A percentile compares a stretch with the other conserved stretches of the same genome.
These are phyloP conservation scores for Triplophysa tibetana DNA, from an alignment of 2,113 vertebrate species.

Conservation along the genomic window DNA sequence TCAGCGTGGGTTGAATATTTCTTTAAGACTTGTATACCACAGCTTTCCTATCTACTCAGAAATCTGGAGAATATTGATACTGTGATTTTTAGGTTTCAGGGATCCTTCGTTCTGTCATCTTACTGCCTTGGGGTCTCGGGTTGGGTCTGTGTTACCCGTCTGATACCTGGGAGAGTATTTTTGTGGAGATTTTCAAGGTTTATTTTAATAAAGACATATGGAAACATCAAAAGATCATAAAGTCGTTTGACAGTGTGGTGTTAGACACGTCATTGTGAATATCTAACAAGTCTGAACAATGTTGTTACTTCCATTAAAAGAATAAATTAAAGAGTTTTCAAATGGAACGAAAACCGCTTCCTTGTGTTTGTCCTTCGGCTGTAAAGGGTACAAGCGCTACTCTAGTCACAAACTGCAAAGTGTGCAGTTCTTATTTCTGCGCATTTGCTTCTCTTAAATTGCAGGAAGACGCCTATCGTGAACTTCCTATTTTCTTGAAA, in stretches of 20 bases:
- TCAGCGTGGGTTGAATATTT: neutral
- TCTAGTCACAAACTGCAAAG: neutral
- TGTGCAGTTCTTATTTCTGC: too few relatives aligned
- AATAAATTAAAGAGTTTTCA: slow-evolving; percentile 48
- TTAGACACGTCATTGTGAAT: slow-evolving; percentile 37
- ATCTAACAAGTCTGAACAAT: slow-evolving; percentile 39
- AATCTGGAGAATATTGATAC: slow-evolving; percentile 33
- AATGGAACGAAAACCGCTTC: slow-evolving; percentile 32
- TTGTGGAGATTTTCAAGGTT: slow-evolving; percentile 14
- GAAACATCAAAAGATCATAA: slow-evolving; percentile 29
- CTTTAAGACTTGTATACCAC: neutral
- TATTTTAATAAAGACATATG: slow-evolving; percentile 46
- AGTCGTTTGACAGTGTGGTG: slow-evolving; percentile 48
- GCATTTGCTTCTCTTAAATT: too few relatives aligned
- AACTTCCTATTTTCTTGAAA: too few relatives aligned
- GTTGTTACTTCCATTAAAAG: slow-evolving; percentile 45
- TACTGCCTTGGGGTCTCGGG: slow-evolving; percentile 4
- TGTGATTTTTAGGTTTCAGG: slow-evolving; percentile 46
- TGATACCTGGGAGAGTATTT: slow-evolving; percentile 21
- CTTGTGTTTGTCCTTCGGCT: neutral
- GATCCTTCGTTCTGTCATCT: slow-evolving; percentile 8
- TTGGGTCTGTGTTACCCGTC: neutral
- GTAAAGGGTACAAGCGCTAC: too few relatives aligned
- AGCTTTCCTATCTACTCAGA: slow-evolving; percentile 42
- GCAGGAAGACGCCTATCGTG: neutral